Percentiles rank a stretch among this genome's conserved stretches.
phyloP scores from a whole-genome alignment of 2,113 vertebrate genomes.

The Vanacampus margaritifer region DNA sequence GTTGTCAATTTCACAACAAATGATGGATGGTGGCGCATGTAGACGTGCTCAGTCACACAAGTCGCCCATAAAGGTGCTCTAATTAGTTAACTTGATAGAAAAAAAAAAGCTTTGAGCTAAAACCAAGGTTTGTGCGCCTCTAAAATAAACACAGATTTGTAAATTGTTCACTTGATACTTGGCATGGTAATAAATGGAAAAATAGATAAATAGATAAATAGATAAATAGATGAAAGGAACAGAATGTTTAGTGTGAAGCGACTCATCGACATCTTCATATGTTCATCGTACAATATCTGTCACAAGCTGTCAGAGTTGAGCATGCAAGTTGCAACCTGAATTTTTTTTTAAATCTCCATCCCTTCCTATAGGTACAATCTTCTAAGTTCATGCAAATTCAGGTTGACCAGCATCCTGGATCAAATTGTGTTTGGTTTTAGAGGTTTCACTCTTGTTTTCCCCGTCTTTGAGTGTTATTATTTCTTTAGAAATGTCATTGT shows the following conservation, averaged over 20 bases:
- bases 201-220: neutral
- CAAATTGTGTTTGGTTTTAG: neutral
- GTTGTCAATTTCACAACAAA: slow-evolving; percentile 26
- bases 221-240: neutral
- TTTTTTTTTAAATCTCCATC: too few relatives aligned
- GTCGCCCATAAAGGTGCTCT: neutral
- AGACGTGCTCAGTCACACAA: neutral
- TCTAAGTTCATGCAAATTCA: neutral
- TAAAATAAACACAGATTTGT: neutral
- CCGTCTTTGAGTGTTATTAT: neutral
- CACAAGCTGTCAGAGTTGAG: neutral
- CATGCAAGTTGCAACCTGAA: too few relatives aligned
- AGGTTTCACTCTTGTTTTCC: neutral
- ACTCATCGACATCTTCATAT: neutral
- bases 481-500: neutral
- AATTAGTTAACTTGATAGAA: neutral
- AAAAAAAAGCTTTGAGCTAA: neutral
- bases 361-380: neutral
- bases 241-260: neutral
- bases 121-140: neutral
- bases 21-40: neutral
- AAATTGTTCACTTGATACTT: neutral
- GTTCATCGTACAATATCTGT: neutral
- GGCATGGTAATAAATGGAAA: neutral
- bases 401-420: neutral